Percentiles rank a stretch among this genome's conserved stretches.
Conservation (phyloP, 2,113 vertebrate species). For the Etheostoma cragini region DNA sequence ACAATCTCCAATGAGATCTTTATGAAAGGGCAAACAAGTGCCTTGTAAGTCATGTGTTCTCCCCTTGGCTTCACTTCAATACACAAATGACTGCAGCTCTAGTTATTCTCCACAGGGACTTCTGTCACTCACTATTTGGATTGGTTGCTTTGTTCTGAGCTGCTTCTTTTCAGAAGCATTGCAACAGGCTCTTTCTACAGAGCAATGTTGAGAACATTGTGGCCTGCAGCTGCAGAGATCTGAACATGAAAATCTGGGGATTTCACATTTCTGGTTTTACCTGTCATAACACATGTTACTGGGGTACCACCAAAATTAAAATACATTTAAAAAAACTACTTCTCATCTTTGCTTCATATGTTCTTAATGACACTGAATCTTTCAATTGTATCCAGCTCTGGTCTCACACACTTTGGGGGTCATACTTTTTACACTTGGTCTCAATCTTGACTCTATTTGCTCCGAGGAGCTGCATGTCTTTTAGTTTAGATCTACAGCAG, state of each 20-base stretch:
- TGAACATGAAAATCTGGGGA: conserved; percentile 16
- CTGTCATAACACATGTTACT: neutral
- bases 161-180: conserved; percentile 26
- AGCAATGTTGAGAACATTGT: neutral
- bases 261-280: conserved; percentile 33
- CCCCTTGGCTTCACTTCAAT: conserved; percentile 33
- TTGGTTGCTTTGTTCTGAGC: conserved; percentile 43
- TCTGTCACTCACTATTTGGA: conserved; percentile 9
- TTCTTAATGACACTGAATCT: too few species aligned
- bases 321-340: neutral
- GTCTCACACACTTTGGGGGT: too few species aligned
- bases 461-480: too few species aligned
- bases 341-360: neutral
- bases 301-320: neutral
- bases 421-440: too few species aligned
- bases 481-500: too few species aligned
- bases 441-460: too few species aligned
- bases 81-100: conserved; percentile 50
- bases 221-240: conserved; percentile 9
- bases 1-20: conserved; percentile 27
- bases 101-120: conserved; percentile 39
- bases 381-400: too few species aligned
- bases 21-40: conserved; percentile 29
- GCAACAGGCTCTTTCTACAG: conserved; percentile 2
- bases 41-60: conserved; percentile 47